Base-by-base conservation (phyloP, 2,888 invertebrate species). In the Chymomyza amoena region DNA sequence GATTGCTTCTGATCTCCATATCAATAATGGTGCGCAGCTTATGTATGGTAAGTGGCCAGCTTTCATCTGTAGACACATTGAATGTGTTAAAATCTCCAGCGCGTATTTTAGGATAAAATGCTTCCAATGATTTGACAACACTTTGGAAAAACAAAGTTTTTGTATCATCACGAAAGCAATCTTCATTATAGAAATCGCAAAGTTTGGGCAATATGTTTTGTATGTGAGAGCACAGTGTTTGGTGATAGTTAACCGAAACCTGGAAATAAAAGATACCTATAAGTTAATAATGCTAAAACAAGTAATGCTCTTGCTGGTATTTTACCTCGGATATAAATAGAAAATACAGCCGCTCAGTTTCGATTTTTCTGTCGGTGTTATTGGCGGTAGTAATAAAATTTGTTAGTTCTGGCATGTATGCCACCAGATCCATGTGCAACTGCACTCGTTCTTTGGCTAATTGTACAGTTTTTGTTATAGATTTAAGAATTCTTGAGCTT, bases 191-290 rank as follows among this genome's bases (percentile, higher is more conserved):
- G 62, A 81, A 89, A 20, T 82, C 84, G 69, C 89, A 87, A 0
- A 91, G 70, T 4, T 79, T 72, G 1, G 90, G 90, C 25, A 91
- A 54, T n/a, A 89, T 72, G 39, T 86, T 77, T 64, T 90, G 90
- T 28, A 90, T 73, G 7, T 86, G 79, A 18, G 71, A 68, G 64
- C 89, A 89, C 13, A 90, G 62, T 13, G 78, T 71, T 16, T 87
- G 74, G 61, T 90, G 91, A 75, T 89, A 90, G 65, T 90, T 91
- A 7, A 90, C 78, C 0, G 85, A 78, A 6, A 90, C 80, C 90
- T 90, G 20, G 28, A 52, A 50, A 5, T 5, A 25, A n/a, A 13
- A 57, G 13, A 4, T 0, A 18, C 15, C 2, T 25, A 4, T 36
- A 28, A n/a, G 9, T 32, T 52, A 0, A 36, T 51, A 61, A 5